Conservation (phyloP, 2,113 vertebrate species). For the Oryzias javanicus region DNA sequence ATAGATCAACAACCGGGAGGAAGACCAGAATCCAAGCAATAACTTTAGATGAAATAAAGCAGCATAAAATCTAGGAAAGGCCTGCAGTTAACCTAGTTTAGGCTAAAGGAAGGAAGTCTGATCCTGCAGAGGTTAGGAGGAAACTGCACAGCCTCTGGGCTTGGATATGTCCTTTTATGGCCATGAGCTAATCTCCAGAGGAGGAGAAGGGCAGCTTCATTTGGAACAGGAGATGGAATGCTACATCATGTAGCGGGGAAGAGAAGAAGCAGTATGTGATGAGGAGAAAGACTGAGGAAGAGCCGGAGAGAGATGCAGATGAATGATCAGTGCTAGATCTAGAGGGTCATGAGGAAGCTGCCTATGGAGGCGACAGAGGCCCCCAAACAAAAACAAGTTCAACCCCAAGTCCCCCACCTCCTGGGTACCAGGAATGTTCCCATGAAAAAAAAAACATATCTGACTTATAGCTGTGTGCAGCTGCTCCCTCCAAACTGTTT, state of each 20-base stretch:
- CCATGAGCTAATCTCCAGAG: conserved; percentile 50
- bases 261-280: conserved; percentile 2
- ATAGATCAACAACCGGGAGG: too few species aligned
- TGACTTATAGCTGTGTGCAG: too few species aligned
- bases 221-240: conserved; percentile 17
- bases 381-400: conserved; percentile 17
- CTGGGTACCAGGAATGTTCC: conserved; percentile 67
- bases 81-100: too few species aligned
- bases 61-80: too few species aligned
- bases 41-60: too few species aligned
- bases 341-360: not conserved
- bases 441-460: conserved; percentile 61
- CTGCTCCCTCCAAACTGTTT: too few species aligned
- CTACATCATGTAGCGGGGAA: not conserved
- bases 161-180: conserved; percentile 73
- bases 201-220: conserved; percentile 39
- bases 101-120: not conserved
- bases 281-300: not conserved
- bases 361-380: not conserved
- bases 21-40: too few species aligned
- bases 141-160: conserved; percentile 23
- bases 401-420: too few species aligned
- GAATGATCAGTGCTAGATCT: too few species aligned
- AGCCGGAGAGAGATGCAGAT: too few species aligned
- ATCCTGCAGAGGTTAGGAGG: conserved; percentile 14